A percentile compares a stretch with the other conserved stretches of the same genome.
These are phyloP conservation scores for Pemphigus obesinymphae DNA, from an alignment of 1,140 invertebrate genomes.

Conservation along the genomic window DNA sequence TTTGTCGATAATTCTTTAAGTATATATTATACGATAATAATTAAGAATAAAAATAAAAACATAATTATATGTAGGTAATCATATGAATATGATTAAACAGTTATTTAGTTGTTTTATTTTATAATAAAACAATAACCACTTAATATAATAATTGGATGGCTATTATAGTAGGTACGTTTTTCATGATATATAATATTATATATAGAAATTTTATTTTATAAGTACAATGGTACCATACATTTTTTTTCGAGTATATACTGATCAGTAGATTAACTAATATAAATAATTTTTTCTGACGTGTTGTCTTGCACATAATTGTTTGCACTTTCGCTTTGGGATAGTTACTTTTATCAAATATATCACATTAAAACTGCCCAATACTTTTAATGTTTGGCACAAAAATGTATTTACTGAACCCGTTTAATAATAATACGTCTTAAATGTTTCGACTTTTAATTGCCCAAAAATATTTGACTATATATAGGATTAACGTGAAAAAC, in stretches of 20 bases:
- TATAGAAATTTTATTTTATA: too few relatives aligned
- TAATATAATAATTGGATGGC: constrained; percentile 12
- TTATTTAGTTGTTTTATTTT: background rate
- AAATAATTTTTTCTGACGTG: background rate
- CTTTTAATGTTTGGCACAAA: constrained; percentile 23
- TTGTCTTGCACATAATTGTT: background rate
- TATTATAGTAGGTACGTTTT: background rate
- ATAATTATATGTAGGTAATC: constrained; percentile 13
- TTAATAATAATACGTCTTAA: background rate
- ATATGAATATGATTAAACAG: background rate
- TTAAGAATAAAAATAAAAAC: constrained; percentile 27
- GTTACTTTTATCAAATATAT: constrained; percentile 25
- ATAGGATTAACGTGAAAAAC: background rate
- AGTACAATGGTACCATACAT: too few relatives aligned
- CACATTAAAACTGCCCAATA: constrained; percentile 19
- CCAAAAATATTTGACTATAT: constrained; percentile 28
- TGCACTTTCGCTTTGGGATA: constrained; percentile 18
- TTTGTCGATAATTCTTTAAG: constrained; percentile 11
- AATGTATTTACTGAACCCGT: constrained; percentile 5
- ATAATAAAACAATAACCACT: constrained; percentile 19
- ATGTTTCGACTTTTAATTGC: background rate
- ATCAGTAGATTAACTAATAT: background rate
- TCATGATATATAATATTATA: background rate
- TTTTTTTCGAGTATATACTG: background rate
- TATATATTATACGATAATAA: constrained; percentile 8